phyloP scores from a whole-genome alignment of 2,797 vertebrate species.

The Leuciscus waleckii region DNA sequence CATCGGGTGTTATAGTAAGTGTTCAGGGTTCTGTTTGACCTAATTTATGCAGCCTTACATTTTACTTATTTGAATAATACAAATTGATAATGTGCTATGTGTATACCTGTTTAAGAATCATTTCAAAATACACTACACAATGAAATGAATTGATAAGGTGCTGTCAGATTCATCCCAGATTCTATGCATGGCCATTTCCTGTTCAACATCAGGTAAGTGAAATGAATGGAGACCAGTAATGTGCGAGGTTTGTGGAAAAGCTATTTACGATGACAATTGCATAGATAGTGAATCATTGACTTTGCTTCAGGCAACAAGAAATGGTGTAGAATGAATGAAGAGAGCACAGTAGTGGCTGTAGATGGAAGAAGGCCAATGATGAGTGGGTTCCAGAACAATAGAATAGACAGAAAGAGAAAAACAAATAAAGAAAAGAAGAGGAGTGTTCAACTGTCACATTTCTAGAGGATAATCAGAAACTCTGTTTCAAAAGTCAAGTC shows the following conservation, averaged over 20 bases:
- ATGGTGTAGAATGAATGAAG: background rate
- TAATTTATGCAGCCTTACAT: too few relatives aligned
- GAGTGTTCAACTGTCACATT: background rate
- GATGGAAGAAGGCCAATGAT: slow-evolving; percentile 30
- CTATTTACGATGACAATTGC: background rate
- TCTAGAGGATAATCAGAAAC: background rate
- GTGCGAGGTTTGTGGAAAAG: slow-evolving; percentile 4
- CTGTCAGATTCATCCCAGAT: background rate
- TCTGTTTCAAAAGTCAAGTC: background rate
- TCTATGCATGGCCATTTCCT: background rate
- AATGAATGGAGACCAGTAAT: background rate
- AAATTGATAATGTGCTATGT: too few relatives aligned
- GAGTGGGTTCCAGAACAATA: slow-evolving; percentile 12
- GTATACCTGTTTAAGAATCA: background rate
- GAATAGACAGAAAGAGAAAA: slow-evolving; percentile 37
- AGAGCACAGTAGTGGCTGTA: background rate
- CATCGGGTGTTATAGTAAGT: too few relatives aligned
- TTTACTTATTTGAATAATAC: too few relatives aligned
- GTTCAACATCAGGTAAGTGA: background rate
- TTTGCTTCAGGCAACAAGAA: background rate
- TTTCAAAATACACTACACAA: background rate
- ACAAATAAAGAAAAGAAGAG: background rate
- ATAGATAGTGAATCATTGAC: slow-evolving; percentile 19
- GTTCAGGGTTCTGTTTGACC: too few relatives aligned
- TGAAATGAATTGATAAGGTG: background rate